These are phyloP conservation scores for Bergia sp. DNA, from an alignment of 92 coral and sea anemone genomes.

Conservation along the genomic window DNA sequence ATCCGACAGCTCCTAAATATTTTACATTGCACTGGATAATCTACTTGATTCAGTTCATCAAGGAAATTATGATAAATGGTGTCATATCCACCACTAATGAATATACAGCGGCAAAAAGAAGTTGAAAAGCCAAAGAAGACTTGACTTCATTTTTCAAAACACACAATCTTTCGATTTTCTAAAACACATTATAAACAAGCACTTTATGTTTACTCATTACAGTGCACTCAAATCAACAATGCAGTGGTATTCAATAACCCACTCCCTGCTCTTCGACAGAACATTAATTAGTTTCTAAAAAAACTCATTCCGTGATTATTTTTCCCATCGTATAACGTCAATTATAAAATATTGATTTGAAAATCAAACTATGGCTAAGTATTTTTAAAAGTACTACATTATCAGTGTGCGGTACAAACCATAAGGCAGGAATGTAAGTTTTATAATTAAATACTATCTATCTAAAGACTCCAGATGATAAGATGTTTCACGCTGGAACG, in stretches of 20 bases:
- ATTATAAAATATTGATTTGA: slow-evolving; percentile 15
- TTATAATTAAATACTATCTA: not conserved
- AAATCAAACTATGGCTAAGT: not conserved
- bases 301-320: slow-evolving; percentile 18
- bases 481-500: not conserved
- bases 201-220: not conserved
- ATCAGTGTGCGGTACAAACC: slow-evolving; percentile 2
- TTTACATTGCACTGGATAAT: too few species aligned
- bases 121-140: not conserved
- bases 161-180: not conserved
- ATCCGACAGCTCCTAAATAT: too few species aligned
- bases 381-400: not conserved
- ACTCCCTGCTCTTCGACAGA: not conserved
- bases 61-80: too few species aligned
- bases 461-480: not conserved
- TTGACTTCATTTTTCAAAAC: not conserved
- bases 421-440: not conserved
- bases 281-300: not conserved
- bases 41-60: too few species aligned
- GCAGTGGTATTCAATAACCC: not conserved
- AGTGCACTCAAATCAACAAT: slow-evolving; percentile 8
- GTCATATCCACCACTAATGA: too few species aligned
- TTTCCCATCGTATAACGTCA: slow-evolving; percentile 3
- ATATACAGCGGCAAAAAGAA: too few species aligned
- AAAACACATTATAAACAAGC: not conserved